Percentiles rank a stretch among this genome's conserved stretches.
Evolutionary conservation across 2,888 invertebrate species (phyloP).

Genomic region (Molanna angustata): DNA sequence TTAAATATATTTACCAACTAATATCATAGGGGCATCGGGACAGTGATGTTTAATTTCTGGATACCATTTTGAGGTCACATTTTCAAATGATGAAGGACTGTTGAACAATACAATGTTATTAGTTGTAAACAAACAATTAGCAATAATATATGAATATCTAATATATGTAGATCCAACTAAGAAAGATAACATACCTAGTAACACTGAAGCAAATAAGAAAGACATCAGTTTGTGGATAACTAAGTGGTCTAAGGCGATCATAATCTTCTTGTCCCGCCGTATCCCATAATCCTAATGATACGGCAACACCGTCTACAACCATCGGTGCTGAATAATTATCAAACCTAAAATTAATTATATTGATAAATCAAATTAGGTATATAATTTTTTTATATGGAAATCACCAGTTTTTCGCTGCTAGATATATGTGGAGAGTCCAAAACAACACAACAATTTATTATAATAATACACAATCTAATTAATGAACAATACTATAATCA

Average conservation of each 20-base stretch:
- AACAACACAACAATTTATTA: too few relatives aligned
- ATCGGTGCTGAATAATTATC: constrained; percentile 99
- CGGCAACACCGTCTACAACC: constrained; percentile 97
- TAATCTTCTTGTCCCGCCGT: constrained; percentile 98
- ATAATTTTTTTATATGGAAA: too few relatives aligned
- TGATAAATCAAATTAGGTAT: too few relatives aligned
- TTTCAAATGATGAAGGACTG: constrained; percentile 98
- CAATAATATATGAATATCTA: too few relatives aligned
- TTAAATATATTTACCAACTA: constrained; percentile 78
- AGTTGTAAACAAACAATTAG: too few relatives aligned
- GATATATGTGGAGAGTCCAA: too few relatives aligned
- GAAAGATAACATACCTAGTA: constrained; percentile 67
- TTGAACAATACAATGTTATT: too few relatives aligned
- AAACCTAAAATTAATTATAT: constrained; percentile 71
- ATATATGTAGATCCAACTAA: too few relatives aligned
- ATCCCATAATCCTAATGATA: constrained; percentile 96
- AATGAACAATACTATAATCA: too few relatives aligned
- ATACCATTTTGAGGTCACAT: constrained; percentile 99
- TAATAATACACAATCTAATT: too few relatives aligned
- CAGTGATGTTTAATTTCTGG: constrained; percentile 99
- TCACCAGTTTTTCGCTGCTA: too few relatives aligned
- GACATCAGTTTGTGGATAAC: constrained; percentile 99
- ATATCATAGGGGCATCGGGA: constrained; percentile 97
- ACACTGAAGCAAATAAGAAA: constrained; percentile 99
- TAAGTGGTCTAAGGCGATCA: constrained; percentile 91